Evolutionary conservation across 2,888 invertebrate genomes (phyloP), one percentile per base, ranked within the genome.

Genomic region (Lymantria dispar): DNA sequence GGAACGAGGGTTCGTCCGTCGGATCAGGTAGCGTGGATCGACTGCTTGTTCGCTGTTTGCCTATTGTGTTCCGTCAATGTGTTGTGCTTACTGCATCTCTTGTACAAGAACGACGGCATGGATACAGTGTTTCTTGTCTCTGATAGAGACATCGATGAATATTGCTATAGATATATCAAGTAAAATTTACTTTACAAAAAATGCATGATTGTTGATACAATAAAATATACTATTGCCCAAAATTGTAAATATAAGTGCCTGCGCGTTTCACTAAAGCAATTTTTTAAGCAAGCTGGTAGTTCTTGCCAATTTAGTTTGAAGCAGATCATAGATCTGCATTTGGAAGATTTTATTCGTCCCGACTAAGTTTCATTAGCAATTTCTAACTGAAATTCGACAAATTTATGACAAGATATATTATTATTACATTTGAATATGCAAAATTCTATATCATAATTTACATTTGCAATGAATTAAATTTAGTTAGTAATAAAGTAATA

Each of bases 11-110:
- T 85, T 90, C 91, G 93, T 85, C 85, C 88, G 93, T 94, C 95
- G 90, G 94, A 94, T 92, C 95, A 95, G 95, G 95, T 95, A 95
- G 94, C 94, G 93, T 95, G 94, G 93, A 93, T 93, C 83, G 94
- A 94, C 91, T 91, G 94, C 87, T 91, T 94, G 82, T 91, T 94
- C 87, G 94, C 94, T 88, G 87, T 94, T 74, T 92, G 93, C 81
- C 91, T 94, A 62, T 87, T 94, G 86, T 93, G 94, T 85, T 93
- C 94, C 70, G 87, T 94, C 77, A 93, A 94, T 88, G 85, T 93
- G 71, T 86, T 94, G 76, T 94, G 94, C 91, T 92, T 94, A 78
- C 76, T 94, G 82, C 93, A 93, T 89, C 89, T 94, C 64, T 75
- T 93, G 62, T 94, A 94, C 74, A 86, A 74, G 59, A 71, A 68